Evolutionary conservation across 2,797 vertebrate species (phyloP).

Genomic region (Potorous gilbertii): DNA sequence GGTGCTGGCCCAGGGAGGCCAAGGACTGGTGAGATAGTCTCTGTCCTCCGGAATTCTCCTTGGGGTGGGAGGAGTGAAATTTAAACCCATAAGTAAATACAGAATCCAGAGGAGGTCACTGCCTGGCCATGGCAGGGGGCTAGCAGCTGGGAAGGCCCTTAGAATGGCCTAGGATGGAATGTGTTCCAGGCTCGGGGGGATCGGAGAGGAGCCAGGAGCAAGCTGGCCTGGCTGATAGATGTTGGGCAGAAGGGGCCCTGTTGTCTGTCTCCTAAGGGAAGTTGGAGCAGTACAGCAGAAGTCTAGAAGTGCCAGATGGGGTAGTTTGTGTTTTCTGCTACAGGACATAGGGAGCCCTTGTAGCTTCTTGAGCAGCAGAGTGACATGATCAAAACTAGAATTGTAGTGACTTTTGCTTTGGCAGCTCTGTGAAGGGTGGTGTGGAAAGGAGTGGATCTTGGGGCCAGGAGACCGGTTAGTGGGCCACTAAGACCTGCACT

Average conservation of each 20-base stretch:
- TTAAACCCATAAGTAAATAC: not conserved
- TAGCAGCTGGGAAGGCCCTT: not conserved
- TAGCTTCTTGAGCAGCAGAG: not conserved
- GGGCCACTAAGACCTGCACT: not conserved
- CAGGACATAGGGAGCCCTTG: not conserved
- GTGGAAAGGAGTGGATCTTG: not conserved
- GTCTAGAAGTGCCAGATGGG: not conserved
- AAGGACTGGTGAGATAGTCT: no score
- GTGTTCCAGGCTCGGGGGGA: not conserved
- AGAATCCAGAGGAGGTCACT: not conserved
- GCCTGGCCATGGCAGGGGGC: no score
- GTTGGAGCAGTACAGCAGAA: not conserved
- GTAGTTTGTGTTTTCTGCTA: not conserved
- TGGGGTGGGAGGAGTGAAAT: not conserved
- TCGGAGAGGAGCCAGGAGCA: not conserved
- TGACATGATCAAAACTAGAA: not conserved
- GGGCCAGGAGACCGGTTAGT: not conserved
- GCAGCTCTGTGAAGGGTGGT: not conserved
- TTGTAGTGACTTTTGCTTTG: not conserved
- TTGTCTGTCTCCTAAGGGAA: not conserved
- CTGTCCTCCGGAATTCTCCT: not conserved
- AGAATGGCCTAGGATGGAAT: not conserved
- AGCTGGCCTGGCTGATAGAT: not conserved
- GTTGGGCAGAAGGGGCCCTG: rapidly evolving
- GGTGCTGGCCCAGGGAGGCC: not conserved